Evolutionary conservation across 1,140 invertebrate species (phyloP).

Genomic region (Kradibia gibbosae): DNA sequence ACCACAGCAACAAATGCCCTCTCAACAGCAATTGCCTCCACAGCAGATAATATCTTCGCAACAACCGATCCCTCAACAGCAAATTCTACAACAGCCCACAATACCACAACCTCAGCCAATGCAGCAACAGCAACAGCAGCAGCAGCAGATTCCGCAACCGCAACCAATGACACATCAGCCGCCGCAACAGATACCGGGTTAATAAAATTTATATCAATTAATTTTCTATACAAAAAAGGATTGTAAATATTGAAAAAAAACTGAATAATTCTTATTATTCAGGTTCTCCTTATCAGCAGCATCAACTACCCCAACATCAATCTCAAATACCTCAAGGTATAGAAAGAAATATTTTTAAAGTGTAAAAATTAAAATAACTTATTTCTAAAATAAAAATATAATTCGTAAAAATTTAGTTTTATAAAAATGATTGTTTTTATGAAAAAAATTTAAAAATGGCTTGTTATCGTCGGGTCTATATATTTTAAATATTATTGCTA

Average conservation of each 20-base stretch:
- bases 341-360: neutral
- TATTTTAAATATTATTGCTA: no score
- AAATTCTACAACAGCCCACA: neutral
- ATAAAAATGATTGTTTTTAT: no score
- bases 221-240: neutral
- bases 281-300: constrained; percentile 51
- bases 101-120: neutral
- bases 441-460: no score
- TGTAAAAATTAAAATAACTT: constrained; percentile 10
- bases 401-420: neutral
- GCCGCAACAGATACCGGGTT: constrained; percentile 25
- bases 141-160: no score
- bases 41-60: neutral
- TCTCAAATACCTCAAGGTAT: constrained; percentile 50
- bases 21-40: neutral
- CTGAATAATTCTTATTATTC: constrained; percentile 31
- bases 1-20: neutral
- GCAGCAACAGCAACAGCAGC: neutral
- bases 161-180: neutral
- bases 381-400: neutral
- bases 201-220: neutral
- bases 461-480: no score
- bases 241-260: constrained; percentile 5
- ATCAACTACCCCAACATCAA: constrained; percentile 49
- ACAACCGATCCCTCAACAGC: neutral